Conservation (phyloP, 2,797 vertebrate genomes). For the Borostomias antarcticus region DNA sequence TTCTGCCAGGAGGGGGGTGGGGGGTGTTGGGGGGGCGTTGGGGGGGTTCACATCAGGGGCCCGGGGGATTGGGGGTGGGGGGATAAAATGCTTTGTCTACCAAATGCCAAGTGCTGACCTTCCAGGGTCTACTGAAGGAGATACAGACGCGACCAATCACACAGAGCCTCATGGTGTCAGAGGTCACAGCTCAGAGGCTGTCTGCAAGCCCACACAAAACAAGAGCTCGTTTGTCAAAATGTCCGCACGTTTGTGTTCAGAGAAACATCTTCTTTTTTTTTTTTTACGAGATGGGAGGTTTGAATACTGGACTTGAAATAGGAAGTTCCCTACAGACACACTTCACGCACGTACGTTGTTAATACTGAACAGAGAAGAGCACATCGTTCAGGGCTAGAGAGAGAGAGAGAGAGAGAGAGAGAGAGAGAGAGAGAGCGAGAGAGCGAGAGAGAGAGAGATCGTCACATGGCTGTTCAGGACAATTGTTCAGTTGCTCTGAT, state of each 20-base stretch:
- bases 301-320: constrained; percentile 3
- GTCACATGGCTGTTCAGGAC: too few relatives aligned
- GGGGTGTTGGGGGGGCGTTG: too few relatives aligned
- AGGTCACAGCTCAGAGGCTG: constrained; percentile 39
- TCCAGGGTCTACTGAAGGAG: constrained; percentile 12
- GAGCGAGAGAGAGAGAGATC: too few relatives aligned
- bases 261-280: too few relatives aligned
- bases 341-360: too few relatives aligned
- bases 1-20: background rate
- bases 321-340: too few relatives aligned
- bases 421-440: too few relatives aligned
- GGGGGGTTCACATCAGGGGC: too few relatives aligned
- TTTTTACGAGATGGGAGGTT: constrained; percentile 34
- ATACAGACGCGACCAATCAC: constrained; percentile 14
- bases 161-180: constrained; percentile 39
- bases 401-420: too few relatives aligned
- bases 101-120: constrained; percentile 34
- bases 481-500: too few relatives aligned
- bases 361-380: too few relatives aligned
- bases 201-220: constrained; percentile 38
- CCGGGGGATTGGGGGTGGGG: background rate
- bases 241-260: constrained; percentile 30
- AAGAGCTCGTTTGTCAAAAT: constrained; percentile 44
- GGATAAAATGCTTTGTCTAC: constrained; percentile 41
- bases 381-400: too few relatives aligned